Conservation (phyloP, 2,797 vertebrate species). For the Holocentrus rufus region DNA sequence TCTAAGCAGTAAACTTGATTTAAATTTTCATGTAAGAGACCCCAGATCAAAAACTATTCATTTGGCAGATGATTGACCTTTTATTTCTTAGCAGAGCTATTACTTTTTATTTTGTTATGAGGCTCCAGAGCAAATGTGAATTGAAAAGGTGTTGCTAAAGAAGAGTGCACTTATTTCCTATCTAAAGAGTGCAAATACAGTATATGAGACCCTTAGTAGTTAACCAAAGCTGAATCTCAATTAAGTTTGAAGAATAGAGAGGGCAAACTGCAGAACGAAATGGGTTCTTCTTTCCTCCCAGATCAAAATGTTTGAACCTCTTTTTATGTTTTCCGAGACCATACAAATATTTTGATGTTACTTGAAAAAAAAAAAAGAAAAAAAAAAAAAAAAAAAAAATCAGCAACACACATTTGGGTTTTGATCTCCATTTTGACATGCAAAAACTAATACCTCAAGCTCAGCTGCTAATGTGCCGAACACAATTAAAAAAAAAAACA, state of each 20-base stretch:
- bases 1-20: slow-evolving; percentile 69
- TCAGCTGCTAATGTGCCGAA: slow-evolving; percentile 88
- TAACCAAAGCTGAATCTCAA: slow-evolving; percentile 94
- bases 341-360: slow-evolving; percentile 75
- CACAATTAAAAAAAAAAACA: slow-evolving; percentile 66
- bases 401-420: slow-evolving; percentile 90
- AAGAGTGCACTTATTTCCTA: slow-evolving; percentile 93
- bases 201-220: slow-evolving; percentile 83
- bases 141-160: slow-evolving; percentile 80
- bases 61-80: slow-evolving; percentile 54
- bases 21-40: slow-evolving; percentile 64
- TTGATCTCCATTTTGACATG: slow-evolving; percentile 95
- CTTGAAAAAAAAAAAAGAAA: slow-evolving; percentile 66
- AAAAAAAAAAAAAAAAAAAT: slow-evolving; percentile 71
- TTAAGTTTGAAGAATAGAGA: slow-evolving; percentile 70
- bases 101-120: slow-evolving; percentile 47
- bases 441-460: slow-evolving; percentile 99
- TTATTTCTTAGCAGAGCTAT: slow-evolving; percentile 70
- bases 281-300: slow-evolving; percentile 81
- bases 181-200: slow-evolving; percentile 78
- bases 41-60: slow-evolving; percentile 61
- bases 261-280: slow-evolving; percentile 68
- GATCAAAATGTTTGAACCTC: slow-evolving; percentile 84
- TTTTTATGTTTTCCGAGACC: slow-evolving; percentile 76
- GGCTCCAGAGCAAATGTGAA: slow-evolving; percentile 71